phyloP scores from a whole-genome alignment of 2,113 vertebrate species.

The Larimichthys crocea region DNA sequence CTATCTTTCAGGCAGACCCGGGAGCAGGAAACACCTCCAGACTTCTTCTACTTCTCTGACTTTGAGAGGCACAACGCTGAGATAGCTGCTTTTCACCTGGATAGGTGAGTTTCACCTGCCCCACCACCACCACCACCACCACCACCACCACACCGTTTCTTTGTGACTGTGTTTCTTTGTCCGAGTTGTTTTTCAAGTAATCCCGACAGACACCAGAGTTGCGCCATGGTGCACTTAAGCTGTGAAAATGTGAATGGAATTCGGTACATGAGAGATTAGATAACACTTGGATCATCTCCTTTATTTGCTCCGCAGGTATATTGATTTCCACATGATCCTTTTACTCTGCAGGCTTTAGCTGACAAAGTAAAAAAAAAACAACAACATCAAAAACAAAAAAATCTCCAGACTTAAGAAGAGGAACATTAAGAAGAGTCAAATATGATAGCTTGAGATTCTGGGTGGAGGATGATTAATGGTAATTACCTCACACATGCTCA shows the following conservation, averaged over 20 bases:
- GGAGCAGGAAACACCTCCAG: constrained; percentile 96
- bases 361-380: constrained; percentile 27
- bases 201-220: constrained; percentile 11
- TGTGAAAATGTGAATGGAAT: constrained; percentile 63
- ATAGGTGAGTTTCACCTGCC: constrained; percentile 85
- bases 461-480: constrained; percentile 40
- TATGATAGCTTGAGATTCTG: constrained; percentile 16
- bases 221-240: constrained; percentile 28
- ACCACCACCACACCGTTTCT: background rate
- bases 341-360: constrained; percentile 35
- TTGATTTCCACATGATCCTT: constrained; percentile 64
- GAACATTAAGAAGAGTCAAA: constrained; percentile 3
- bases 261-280: constrained; percentile 62
- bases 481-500: constrained; percentile 33
- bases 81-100: constrained; percentile 97
- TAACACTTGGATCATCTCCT: constrained; percentile 59
- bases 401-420: background rate
- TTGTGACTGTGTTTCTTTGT: background rate
- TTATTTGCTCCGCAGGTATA: constrained; percentile 47
- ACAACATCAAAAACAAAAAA: background rate
- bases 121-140: no score
- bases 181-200: constrained; percentile 1
- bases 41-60: constrained; percentile 99
- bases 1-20: constrained; percentile 90
- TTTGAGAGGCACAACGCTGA: constrained; percentile 98